phyloP scores from a whole-genome alignment of 2,888 invertebrate species.

The Vannuccia rotundouncinata region DNA sequence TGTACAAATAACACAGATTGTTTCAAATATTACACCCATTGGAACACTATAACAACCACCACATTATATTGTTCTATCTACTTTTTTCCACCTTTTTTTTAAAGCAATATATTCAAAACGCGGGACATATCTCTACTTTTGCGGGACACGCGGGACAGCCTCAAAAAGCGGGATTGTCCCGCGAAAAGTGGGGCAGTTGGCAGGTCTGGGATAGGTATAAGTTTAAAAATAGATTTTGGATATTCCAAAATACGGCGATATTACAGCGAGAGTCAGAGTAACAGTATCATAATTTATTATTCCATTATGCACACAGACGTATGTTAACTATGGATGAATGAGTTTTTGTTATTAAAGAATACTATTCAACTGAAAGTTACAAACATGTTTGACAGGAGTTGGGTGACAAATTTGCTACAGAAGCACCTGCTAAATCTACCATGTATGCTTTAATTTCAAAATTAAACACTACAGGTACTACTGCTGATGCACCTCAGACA shows the following conservation, averaged over 20 bases:
- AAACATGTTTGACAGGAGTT: not conserved
- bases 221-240: not conserved
- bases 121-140: too few species aligned
- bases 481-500: not conserved
- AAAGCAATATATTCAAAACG: too few species aligned
- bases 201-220: not conserved
- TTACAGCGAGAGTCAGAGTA: not conserved
- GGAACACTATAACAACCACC: too few species aligned
- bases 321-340: not conserved
- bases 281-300: not conserved
- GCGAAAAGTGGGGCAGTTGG: too few species aligned
- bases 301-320: not conserved
- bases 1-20: too few species aligned
- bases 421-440: conserved; percentile 4
- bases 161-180: too few species aligned
- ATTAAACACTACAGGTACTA: not conserved
- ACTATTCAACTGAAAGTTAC: not conserved
- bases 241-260: not conserved
- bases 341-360: not conserved
- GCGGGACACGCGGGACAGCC: too few species aligned
- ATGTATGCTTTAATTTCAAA: conserved; percentile 4
- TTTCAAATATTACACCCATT: too few species aligned
- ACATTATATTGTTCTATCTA: too few species aligned
- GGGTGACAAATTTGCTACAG: conserved; percentile 1
- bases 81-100: too few species aligned